Evolutionary conservation across 2,888 invertebrate genomes (phyloP).

Genomic region (Ophion ellenae): DNA sequence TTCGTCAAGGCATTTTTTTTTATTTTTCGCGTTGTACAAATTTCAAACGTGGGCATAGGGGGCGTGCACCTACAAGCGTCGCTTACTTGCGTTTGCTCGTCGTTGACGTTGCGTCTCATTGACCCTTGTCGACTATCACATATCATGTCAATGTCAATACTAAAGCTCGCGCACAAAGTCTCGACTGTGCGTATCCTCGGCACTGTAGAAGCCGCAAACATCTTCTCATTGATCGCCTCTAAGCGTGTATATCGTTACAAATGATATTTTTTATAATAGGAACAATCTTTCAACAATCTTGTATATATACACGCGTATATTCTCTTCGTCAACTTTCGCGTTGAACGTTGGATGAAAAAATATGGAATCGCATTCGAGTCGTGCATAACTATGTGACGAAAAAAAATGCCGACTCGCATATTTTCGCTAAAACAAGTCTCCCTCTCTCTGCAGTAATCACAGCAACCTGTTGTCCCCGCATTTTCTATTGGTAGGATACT

Average conservation of each 20-base stretch:
- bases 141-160: conserved; percentile 25
- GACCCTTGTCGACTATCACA: background rate
- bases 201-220: too few species aligned
- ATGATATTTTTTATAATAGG: conserved; percentile 35
- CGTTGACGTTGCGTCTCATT: too few species aligned
- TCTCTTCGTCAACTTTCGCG: background rate
- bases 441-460: conserved; percentile 2
- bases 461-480: conserved; percentile 74
- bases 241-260: conserved; percentile 20
- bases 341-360: conserved; percentile 42
- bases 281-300: conserved; percentile 53
- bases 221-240: conserved; percentile 6
- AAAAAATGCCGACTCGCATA: conserved; percentile 18
- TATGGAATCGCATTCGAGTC: conserved; percentile 46
- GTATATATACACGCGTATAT: conserved; percentile 29
- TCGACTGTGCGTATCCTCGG: conserved; percentile 26
- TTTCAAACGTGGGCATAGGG: too few species aligned
- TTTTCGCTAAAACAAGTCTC: background rate
- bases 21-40: background rate
- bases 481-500: conserved; percentile 77
- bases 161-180: conserved; percentile 45
- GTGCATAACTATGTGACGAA: background rate
- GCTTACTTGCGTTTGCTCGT: too few species aligned
- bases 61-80: too few species aligned
- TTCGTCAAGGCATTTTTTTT: too few species aligned